Base-by-base conservation (phyloP, 2,888 invertebrate genomes). In the Caenorhabditis japonica region DNA sequence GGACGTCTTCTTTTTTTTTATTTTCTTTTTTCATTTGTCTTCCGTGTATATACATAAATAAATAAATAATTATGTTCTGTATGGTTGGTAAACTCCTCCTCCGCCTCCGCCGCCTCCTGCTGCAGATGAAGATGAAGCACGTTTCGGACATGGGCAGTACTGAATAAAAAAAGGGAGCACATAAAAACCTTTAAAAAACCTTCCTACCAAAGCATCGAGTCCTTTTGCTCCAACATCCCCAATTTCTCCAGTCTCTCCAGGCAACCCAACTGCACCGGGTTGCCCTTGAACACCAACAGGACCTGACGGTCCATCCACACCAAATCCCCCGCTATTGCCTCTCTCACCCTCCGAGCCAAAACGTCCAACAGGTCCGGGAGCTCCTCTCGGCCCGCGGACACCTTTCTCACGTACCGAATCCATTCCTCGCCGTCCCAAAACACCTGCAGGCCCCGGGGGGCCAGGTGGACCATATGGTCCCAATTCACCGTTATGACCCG, bases 111-210 rank as follows among this genome's bases (percentile, higher is more conserved):
- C 53, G n/a, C n/a, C n/a, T n/a, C n/a, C n/a, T n/a, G n/a, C n/a
- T n/a, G n/a, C n/a, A n/a, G n/a, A n/a, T n/a, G n/a, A n/a, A 5
- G 59, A 36, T n/a, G 51, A 21, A 7, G 41, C 64, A 43, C 78
- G 46, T 12, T 59, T 60, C 5, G 79, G 79, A 38, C 79, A 79
- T 19, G 75, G 66, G 19, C 79, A 79, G 33, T 79, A 79, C 75
- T 75, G 62, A 47, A 77, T 64, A 39, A 34, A 39, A 55, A 13
- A 60, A n/a, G 12, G 5, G 33, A 17, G 8, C 5, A 43, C n/a
- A 39, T 15, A 39, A 8, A 39, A 39, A 39, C 13, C 4, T 13
- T 13, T 19, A 19, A 19, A n/a, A 19, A 17, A 13, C 19, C 34
- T 17, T 17, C 59, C 49, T 33, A 75, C 74, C 68, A 71, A 43